Base-by-base conservation (phyloP, 2,797 vertebrate species). In the Buphagus erythrorhynchus region DNA sequence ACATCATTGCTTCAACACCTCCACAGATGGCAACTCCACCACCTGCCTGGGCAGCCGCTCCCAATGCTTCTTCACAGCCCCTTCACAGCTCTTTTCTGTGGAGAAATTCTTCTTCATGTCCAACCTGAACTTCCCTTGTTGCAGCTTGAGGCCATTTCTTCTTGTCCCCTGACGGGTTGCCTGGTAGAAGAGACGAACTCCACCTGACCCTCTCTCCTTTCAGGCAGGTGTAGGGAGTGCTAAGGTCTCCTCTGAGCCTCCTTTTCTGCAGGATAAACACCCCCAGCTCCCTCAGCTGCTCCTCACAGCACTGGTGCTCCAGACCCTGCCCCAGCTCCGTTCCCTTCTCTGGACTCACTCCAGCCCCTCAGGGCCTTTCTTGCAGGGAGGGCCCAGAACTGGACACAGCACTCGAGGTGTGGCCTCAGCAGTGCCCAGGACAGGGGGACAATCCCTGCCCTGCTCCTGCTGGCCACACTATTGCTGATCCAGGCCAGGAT, bases 161-260 rank as follows among this genome's bases (percentile, higher is more conserved):
- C 40, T 31, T 29, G 17, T 46, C 6, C 2, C 40, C 10, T 16
- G 5, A 2, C 4, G 0, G 13, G 4, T 8, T 51, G 10, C 28
- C 13, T 24, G 5, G 22, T 9, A 58, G n/a, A 58, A 72, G 24
- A 19, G 36, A 12, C 11, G 36, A 38, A 38, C 36, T 38, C 36
- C 36, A 36, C 36, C 36, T 9, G 36, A 36, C n/a, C n/a, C n/a
- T n/a, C n/a, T n/a, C n/a, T n/a, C n/a, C 11, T 25, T 29, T 5
- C 11, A 33, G 16, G 61, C 1, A 5, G 11, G 0, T 51, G 36
- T 14, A 1, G 21, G 2, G 29, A 52, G 2, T 2, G 2, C 11
- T 3, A 21, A 69, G 11, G 9, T 62, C 33, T 0, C 16, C 1
- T 28, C 5, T 13, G 52, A 66, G 5, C 12, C 29, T 46, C 14